Conservation (phyloP, 37 sponge, comb jelly and placozoan species). For the Oopsacas minuta region DNA sequence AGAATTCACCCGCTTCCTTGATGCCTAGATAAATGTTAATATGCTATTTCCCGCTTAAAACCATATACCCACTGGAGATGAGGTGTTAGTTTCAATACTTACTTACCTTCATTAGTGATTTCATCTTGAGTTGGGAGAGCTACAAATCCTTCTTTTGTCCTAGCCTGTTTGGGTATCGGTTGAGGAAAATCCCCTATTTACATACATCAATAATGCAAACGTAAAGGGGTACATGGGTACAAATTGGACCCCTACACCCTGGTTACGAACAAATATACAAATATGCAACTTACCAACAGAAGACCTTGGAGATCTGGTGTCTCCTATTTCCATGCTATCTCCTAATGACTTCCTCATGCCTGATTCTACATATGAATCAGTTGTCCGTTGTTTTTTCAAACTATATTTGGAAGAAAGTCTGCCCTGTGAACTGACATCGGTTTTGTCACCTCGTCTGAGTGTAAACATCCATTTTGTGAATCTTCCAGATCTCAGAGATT, state of each 20-base stretch:
- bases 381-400: neutral
- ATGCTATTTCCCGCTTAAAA: no score
- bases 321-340: neutral
- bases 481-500: neutral
- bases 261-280: no score
- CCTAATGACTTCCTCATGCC: neutral
- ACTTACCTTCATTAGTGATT: no score
- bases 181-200: neutral
- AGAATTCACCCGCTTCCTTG: no score
- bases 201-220: no score
- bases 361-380: neutral
- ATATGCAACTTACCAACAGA: slow-evolving; percentile 9
- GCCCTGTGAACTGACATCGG: neutral
- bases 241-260: no score
- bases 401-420: neutral
- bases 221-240: no score
- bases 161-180: neutral
- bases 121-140: neutral
- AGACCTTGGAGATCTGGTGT: neutral
- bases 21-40: no score
- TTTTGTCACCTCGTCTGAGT: neutral
- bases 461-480: neutral
- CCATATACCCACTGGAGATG: no score
- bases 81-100: no score
- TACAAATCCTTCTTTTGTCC: neutral